Conservation (phyloP, 2,888 invertebrate genomes). For the Caenorhabditis sp. region DNA sequence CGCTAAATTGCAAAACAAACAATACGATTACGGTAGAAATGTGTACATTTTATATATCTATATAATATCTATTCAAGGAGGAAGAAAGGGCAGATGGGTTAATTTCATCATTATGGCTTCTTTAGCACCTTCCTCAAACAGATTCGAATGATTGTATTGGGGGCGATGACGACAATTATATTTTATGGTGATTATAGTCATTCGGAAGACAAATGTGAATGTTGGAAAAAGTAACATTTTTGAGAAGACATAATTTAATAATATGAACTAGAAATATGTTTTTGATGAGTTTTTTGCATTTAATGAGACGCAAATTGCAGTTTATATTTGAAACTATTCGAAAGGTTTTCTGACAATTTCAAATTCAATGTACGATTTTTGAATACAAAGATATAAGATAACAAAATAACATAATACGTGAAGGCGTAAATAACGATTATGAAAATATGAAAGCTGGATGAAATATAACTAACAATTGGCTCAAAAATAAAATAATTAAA, state of each 20-base stretch:
- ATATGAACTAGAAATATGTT: too few relatives aligned
- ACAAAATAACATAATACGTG: too few relatives aligned
- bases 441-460: neutral
- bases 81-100: conserved; percentile 35
- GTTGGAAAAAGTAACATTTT: neutral
- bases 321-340: too few relatives aligned
- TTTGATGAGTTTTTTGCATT: too few relatives aligned
- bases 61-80: neutral
- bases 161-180: too few relatives aligned
- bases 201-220: neutral
- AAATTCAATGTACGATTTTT: too few relatives aligned
- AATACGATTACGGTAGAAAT: conserved; percentile 35
- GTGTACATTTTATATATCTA: neutral
- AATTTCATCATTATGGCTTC: neutral
- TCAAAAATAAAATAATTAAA: neutral
- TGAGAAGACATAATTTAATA: neutral
- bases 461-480: neutral
- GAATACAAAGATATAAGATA: too few relatives aligned
- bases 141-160: neutral
- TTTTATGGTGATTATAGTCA: neutral
- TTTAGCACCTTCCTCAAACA: neutral
- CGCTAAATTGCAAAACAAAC: conserved; percentile 47
- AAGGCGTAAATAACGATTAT: neutral
- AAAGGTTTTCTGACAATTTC: too few relatives aligned
- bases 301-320: too few relatives aligned